Base-by-base conservation (phyloP, 2,888 invertebrate species). In the Drosophila parthenogenetica region DNA sequence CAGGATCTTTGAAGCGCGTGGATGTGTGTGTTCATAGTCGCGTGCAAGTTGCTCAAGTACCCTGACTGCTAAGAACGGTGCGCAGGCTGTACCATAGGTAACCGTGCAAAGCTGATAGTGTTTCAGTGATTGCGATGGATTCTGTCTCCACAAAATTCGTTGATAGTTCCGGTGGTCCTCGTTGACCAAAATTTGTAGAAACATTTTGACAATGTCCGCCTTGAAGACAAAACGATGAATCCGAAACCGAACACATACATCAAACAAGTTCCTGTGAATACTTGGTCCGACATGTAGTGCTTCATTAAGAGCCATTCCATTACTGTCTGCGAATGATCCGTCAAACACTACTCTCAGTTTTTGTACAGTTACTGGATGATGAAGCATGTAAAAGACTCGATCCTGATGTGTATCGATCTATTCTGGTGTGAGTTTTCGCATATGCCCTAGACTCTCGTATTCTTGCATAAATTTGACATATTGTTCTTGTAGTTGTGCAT, bases 391-490 rank as follows among this genome's bases (percentile, higher is more conserved):
- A 35, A 35, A 11, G 2, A 13, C 13, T 35, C 35, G 35, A 35
- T 11, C 35, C n/a, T 43, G 7, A 3, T 43, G n/a, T 2, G n/a
- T 7, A 43, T 43, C 5, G 13, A 19, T 19, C 19, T 43, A 19
- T 5, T 13, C 11, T 19, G 3, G 42, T 42, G 43, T 19, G 19
- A 43, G 43, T 43, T 40, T 10, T 8, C 40, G 40, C 17, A 40
- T 40, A 16, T 40, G 10, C 8, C 40, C 17, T 43, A 43, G 17
- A 43, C 43, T 19, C 19, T 43, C 43, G 5, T 42, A 43, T 4
- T 43, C 19, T 19, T 43, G 43, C 43, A 19, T 43, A 11, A 43
- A 43, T 43, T 19, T 11, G 4, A 13, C 19, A 43, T 43, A 43
- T 10, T 11, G 13, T 43, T 10, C 5, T 5, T 43, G 43, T 11